phyloP scores from a whole-genome alignment of 1,140 invertebrate species.

The Drosophila cardini region DNA sequence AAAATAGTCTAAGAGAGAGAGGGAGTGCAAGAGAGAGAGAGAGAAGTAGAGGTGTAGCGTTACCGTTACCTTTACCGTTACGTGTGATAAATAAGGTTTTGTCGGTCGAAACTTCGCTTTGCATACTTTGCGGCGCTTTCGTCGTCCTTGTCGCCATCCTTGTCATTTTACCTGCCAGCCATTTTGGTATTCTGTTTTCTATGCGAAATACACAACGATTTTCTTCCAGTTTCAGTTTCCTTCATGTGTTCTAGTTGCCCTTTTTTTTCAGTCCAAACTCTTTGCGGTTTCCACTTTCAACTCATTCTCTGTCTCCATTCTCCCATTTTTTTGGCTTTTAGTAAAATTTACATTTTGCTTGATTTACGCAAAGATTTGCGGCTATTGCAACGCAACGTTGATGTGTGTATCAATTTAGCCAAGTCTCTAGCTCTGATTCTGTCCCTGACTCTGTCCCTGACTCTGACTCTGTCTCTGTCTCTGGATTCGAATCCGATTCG shows the following conservation, averaged over 20 bases:
- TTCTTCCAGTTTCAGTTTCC: conserved; percentile 49
- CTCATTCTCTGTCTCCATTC: conserved; percentile 15
- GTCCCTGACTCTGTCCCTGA: background rate
- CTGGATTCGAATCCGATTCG: conserved; percentile 15
- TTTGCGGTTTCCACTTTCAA: conserved; percentile 60
- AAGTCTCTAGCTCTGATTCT: conserved; percentile 33
- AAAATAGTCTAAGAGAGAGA: background rate
- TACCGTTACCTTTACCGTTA: conserved; percentile 37
- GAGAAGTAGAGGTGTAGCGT: background rate
- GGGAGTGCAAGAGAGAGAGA: too few relatives aligned
- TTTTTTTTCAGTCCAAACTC: conserved; percentile 34
- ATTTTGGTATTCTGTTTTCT: conserved; percentile 12
- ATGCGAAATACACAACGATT: conserved; percentile 54
- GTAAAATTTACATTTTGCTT: conserved; percentile 79
- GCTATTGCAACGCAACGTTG: conserved; percentile 76
- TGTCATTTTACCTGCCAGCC: conserved; percentile 57
- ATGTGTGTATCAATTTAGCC: conserved; percentile 81
- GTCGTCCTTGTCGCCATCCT: conserved; percentile 8
- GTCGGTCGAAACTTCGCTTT: conserved; percentile 38
- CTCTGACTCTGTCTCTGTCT: background rate
- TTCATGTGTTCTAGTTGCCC: conserved; percentile 17
- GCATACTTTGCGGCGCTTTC: conserved; percentile 47
- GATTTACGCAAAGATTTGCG: conserved; percentile 81
- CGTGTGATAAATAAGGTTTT: conserved; percentile 79
- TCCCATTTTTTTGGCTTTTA: conserved; percentile 49